Evolutionary conservation across 2,797 vertebrate genomes (phyloP), one percentile per base, ranked within the genome.

Genomic region (Adelosebastes latens): DNA sequence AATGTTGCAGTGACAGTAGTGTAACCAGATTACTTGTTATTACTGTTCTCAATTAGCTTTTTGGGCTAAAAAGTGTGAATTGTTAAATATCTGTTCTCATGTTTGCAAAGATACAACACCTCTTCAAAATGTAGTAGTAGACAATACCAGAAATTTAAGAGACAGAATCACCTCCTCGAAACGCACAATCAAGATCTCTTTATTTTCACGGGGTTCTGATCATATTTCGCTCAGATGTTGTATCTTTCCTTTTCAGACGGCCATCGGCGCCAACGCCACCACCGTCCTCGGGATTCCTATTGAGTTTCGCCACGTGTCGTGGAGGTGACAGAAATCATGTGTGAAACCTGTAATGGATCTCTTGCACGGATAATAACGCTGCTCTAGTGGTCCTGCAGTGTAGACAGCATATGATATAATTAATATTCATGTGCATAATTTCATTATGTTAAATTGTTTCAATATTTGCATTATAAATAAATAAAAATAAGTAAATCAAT

Each of bases 241-340:
- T 68, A 49, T 65, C 18, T 56, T 77, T 80, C 34, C 32, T 79
- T 88, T 91, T 42, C 81, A 97, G 96, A 95, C 96, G 1, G 96
- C 89, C 13, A 95, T 96, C 42, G 96, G 95, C 2, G 96, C 95
- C 14, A 97, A 97, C 62, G 95, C 96, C 55, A 95, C 95, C 64
- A 95, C 90, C 2, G 90, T 97, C 79, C 92, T 96, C 5, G 95
- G 93, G 56, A 93, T 96, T 34, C 95, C 96, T 4, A 94, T 95
- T 24, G 96, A 96, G 84, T 96, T 94, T 80, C 93, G 96, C 5
- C 94, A 96, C 0, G 91, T 97, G 72, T 96, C 96, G 6, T 97
- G 94, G 95, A 96, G 96, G 96, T 97, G 79, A 91, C 18, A 1
- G 32, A 59, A 12, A 24, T 29, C 3, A 8, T 34, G 32, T 22